Percentiles rank a stretch among this genome's conserved stretches.
These are phyloP conservation scores for Erebia ligea DNA, from an alignment of 2,888 invertebrate genomes.

Conservation along the genomic window DNA sequence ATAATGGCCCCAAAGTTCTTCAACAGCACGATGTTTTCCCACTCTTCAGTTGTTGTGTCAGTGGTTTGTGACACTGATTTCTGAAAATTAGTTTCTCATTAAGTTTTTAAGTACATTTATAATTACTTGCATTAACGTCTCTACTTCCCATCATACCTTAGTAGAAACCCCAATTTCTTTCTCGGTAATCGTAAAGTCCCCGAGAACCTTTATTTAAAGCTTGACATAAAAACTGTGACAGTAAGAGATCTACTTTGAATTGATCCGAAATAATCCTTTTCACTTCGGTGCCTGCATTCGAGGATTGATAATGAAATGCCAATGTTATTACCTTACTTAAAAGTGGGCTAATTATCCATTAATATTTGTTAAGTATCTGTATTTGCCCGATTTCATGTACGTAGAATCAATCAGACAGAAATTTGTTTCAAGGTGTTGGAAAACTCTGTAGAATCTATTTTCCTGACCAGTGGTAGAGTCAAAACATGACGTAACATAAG, in stretches of 20 bases:
- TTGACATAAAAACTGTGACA: constrained; percentile 25
- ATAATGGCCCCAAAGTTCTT: no score
- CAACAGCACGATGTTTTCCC: no score
- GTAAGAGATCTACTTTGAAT: constrained; percentile 23
- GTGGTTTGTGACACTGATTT: not conserved
- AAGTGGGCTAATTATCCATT: constrained; percentile 28
- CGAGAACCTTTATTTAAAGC: constrained; percentile 23
- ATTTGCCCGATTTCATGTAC: no score
- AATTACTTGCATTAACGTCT: not conserved
- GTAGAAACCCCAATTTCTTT: constrained; percentile 4
- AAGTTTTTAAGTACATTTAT: not conserved
- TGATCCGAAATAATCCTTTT: constrained; percentile 34
- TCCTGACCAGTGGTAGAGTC: no score
- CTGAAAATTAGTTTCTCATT: not conserved
- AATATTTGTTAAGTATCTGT: not conserved
- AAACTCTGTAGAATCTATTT: no score
- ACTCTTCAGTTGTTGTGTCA: not conserved
- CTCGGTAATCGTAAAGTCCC: constrained; percentile 9
- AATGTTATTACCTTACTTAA: constrained; percentile 62
- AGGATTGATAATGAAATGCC: constrained; percentile 55
- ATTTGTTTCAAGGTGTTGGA: not conserved
- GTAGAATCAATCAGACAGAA: not conserved
- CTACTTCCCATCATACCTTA: not conserved
- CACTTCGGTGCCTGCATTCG: constrained; percentile 24
- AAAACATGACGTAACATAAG: no score